A percentile compares a stretch with the other conserved stretches of the same genome.
Evolutionary conservation across 2,888 invertebrate species (phyloP).

Genomic region (Phengaris alcon): DNA sequence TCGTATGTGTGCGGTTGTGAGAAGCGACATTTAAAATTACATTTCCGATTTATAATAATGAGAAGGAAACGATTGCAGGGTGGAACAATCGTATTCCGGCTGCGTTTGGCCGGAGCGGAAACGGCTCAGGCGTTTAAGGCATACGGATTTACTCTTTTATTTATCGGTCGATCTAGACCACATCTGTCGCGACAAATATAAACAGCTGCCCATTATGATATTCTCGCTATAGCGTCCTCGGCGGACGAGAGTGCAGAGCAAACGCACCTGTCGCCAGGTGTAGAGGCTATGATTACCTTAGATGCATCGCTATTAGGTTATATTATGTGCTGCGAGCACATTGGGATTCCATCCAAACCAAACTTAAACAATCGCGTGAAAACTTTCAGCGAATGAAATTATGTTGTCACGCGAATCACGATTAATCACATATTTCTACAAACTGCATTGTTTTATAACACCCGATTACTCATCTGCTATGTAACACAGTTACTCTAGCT

Average conservation of each 20-base stretch:
- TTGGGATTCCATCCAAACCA: background rate
- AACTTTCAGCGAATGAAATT: constrained; percentile 50
- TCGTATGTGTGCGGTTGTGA: background rate
- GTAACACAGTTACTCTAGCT: constrained; percentile 63
- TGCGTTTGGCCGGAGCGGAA: constrained; percentile 63
- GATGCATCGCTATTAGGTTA: constrained; percentile 18
- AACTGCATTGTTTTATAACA: constrained; percentile 50
- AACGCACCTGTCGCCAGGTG: constrained; percentile 75
- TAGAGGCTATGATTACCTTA: constrained; percentile 25
- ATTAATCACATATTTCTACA: constrained; percentile 46
- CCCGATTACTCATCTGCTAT: constrained; percentile 65
- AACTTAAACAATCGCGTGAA: constrained; percentile 43
- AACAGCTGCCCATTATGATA: constrained; percentile 69
- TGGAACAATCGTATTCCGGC: constrained; percentile 73
- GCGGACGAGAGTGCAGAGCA: constrained; percentile 50
- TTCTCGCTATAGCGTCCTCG: constrained; percentile 57
- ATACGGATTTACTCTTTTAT: constrained; percentile 72
- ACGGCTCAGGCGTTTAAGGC: constrained; percentile 63
- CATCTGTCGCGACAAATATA: constrained; percentile 72
- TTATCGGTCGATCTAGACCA: constrained; percentile 72
- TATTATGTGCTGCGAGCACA: no score
- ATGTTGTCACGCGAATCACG: constrained; percentile 52
- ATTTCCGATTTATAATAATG: constrained; percentile 68
- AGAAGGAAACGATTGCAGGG: constrained; percentile 68
- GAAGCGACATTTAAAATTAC: constrained; percentile 49